A percentile compares a stretch with the other conserved stretches of the same genome.
phyloP scores from a whole-genome alignment of 2,888 invertebrate genomes.

The Alviniconcha strummeri region DNA sequence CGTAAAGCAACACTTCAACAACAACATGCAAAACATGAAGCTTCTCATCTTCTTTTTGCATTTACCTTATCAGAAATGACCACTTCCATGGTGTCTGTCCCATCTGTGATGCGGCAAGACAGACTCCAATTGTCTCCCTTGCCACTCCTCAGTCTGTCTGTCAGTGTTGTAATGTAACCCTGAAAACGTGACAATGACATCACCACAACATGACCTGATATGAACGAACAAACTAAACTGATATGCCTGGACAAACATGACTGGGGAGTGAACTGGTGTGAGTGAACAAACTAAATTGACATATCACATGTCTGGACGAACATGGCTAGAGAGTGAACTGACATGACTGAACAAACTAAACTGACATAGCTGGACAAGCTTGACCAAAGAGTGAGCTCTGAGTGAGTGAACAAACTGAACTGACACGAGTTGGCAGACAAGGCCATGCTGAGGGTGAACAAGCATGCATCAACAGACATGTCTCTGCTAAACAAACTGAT shows the following conservation, averaged over 20 bases:
- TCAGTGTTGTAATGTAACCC: constrained; percentile 74
- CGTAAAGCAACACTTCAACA: too few relatives aligned
- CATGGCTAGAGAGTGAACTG: too few relatives aligned
- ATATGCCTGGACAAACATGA: background rate
- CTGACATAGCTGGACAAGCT: background rate
- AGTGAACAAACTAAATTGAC: background rate
- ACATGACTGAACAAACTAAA: background rate
- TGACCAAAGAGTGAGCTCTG: too few relatives aligned
- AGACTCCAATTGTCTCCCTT: constrained; percentile 71
- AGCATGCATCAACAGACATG: too few relatives aligned
- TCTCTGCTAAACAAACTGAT: too few relatives aligned
- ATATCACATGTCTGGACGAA: background rate
- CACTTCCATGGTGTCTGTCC: constrained; percentile 70
- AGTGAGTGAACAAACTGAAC: too few relatives aligned
- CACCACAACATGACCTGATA: too few relatives aligned
- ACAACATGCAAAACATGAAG: too few relatives aligned
- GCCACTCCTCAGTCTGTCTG: constrained; percentile 66
- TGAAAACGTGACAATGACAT: constrained; percentile 41
- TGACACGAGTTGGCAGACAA: too few relatives aligned
- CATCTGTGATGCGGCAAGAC: constrained; percentile 74
- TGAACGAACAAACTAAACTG: background rate
- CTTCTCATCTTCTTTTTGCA: too few relatives aligned
- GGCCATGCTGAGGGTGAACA: too few relatives aligned
- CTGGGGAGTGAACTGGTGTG: too few relatives aligned
- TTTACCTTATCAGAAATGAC: constrained; percentile 57